These are phyloP conservation scores for Herminia tarsipennalis DNA, from an alignment of 2,888 invertebrate genomes.

Conservation along the genomic window DNA sequence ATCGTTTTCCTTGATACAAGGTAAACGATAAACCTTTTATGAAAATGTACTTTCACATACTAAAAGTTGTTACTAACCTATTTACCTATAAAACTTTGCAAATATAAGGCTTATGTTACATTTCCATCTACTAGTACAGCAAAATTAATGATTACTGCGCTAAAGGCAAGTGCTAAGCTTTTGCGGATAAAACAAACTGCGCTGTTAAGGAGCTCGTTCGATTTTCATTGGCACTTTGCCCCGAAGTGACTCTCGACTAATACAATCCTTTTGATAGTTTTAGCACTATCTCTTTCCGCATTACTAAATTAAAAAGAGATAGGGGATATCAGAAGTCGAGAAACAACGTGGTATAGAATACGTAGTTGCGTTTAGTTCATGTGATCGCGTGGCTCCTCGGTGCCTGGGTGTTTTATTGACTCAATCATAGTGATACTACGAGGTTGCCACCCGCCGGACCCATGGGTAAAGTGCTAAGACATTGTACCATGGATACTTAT, in stretches of 20 bases:
- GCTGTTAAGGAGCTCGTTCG: conserved; percentile 48
- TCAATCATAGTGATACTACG: conserved; percentile 58
- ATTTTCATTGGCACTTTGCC: conserved; percentile 52
- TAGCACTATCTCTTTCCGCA: conserved; percentile 25
- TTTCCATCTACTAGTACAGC: conserved; percentile 38
- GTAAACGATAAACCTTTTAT: not conserved
- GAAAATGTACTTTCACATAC: too few species aligned
- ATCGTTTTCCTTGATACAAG: conserved; percentile 14
- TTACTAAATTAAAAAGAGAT: conserved; percentile 16
- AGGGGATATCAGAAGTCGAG: conserved; percentile 9
- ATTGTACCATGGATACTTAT: conserved; percentile 26
- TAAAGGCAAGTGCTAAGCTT: conserved; percentile 56
- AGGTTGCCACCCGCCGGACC: conserved; percentile 38
- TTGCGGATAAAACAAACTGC: conserved; percentile 52
- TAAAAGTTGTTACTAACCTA: conserved; percentile 9
- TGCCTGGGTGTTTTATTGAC: conserved; percentile 59
- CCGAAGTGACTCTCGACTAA: conserved; percentile 29
- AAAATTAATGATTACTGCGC: conserved; percentile 55
- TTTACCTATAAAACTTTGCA: conserved; percentile 18
- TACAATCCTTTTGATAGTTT: conserved; percentile 27
- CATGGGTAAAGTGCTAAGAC: conserved; percentile 45
- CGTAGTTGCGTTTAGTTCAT: conserved; percentile 35
- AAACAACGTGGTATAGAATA: conserved; percentile 18
- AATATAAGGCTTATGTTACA: conserved; percentile 32
- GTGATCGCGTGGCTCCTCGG: conserved; percentile 44